Evolutionary conservation across 2,797 vertebrate species (phyloP).

Genomic region (Tokudaia muenninki): DNA sequence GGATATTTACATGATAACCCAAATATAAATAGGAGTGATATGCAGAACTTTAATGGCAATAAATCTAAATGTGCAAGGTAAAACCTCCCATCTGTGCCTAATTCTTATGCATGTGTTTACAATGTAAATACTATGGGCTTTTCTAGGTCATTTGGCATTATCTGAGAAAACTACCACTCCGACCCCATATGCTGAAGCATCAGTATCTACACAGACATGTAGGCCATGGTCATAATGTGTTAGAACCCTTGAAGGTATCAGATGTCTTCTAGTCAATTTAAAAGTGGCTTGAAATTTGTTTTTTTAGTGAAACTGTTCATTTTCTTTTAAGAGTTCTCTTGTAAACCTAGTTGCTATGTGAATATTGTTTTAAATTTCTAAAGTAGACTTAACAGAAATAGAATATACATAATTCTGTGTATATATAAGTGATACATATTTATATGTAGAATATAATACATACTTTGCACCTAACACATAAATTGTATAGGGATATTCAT

Average conservation of each 20-base stretch:
- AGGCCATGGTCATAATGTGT: slow-evolving; percentile 84
- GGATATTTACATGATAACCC: neutral
- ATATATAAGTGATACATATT: neutral
- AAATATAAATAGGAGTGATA: neutral
- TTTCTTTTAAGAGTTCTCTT: slow-evolving; percentile 83
- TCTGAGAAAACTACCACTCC: slow-evolving; percentile 85
- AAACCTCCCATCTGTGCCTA: slow-evolving; percentile 63
- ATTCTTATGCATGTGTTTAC: slow-evolving; percentile 76
- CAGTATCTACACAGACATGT: slow-evolving; percentile 87
- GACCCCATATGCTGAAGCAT: slow-evolving; percentile 86
- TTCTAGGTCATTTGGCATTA: slow-evolving; percentile 86
- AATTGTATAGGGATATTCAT: neutral
- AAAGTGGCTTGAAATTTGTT: slow-evolving; percentile 86
- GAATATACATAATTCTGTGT: slow-evolving; percentile 77
- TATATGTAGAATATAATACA: neutral
- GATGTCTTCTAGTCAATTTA: slow-evolving; percentile 84
- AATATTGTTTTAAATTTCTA: slow-evolving; percentile 82
- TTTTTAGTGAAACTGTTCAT: slow-evolving; percentile 84
- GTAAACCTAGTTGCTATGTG: slow-evolving; percentile 82
- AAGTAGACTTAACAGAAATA: slow-evolving; percentile 77
- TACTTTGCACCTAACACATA: neutral
- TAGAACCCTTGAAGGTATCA: slow-evolving; percentile 86
- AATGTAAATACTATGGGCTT: slow-evolving; percentile 83
- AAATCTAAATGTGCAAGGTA: slow-evolving; percentile 25
- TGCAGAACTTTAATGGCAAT: slow-evolving; percentile 44